Evolutionary conservation across 2,888 invertebrate species (phyloP), one percentile per base, ranked within the genome.

Genomic region (Lasioglossum pauxillum): DNA sequence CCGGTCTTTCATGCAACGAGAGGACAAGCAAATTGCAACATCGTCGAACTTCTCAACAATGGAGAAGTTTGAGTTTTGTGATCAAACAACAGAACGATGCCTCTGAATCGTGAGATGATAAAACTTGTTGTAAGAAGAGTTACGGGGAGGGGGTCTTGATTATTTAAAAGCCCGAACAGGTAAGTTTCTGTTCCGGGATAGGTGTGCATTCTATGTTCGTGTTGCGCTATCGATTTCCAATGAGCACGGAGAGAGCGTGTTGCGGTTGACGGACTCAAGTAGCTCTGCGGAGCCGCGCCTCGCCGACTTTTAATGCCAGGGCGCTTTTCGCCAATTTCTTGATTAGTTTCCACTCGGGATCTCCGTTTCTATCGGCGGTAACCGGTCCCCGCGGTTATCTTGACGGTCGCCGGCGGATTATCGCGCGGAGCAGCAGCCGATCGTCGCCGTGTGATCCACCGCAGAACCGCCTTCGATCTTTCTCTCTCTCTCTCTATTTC

Each of bases 191-290:
- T 23, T 53, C 49, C 49, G 49, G 49, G 49, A 53, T 8, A 53
- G 49, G 23, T n/a, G 53, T 23, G 53, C 53, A n/a, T 3, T 53
- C n/a, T 10, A 1, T 3, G 3, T n/a, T 10, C n/a, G 53, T 10
- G 53, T 92, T 91, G 90, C 89, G 90, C 90, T 93, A 92, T 92
- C 92, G 93, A 93, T 93, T 93, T 93, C 89, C 93, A 84, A 93
- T 93, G 75, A 64, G 72, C 57, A 80, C 77, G 78, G 53, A 10
- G 16, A 16, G 64, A 64, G 71, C 82, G 80, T 78, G 82, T 83
- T 83, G 90, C 90, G 87, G 82, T 83, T 89, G 83, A 90, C 82
- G 90, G 87, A 83, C 89, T 88, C 89, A 82, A 90, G 90, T 82
- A 84, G 90, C 82, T 78, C 73, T 78, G 77, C 72, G 35, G 3